Evolutionary conservation across 2,113 vertebrate species (phyloP).

Genomic region (Carollia perspicillata): DNA sequence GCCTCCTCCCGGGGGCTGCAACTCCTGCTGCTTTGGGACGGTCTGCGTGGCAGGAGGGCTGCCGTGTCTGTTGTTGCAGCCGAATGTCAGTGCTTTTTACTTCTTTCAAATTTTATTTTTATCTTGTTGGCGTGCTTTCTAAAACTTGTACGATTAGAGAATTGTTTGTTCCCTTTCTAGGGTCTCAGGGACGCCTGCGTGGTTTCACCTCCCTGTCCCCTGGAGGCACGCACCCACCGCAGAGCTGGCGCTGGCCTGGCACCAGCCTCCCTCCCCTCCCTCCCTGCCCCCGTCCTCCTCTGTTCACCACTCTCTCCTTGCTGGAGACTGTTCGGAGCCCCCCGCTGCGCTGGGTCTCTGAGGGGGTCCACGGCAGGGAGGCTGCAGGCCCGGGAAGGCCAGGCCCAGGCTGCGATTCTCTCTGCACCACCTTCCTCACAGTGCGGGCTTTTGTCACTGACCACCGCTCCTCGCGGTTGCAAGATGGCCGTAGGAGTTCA

Average conservation of each 20-base stretch:
- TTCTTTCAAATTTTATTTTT: neutral
- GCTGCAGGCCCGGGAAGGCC: neutral
- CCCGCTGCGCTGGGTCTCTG: no score
- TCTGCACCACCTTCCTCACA: accelerated
- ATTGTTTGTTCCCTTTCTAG: neutral
- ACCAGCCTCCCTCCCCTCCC: no score
- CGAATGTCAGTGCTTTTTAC: neutral
- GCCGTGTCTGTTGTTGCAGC: neutral
- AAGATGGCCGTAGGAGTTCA: neutral
- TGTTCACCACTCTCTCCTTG: no score
- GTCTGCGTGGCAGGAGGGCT: neutral
- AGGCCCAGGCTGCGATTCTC: neutral
- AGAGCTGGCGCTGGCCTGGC: no score
- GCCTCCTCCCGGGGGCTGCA: no score
- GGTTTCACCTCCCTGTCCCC: neutral
- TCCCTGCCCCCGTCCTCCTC: no score
- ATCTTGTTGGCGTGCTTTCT: neutral
- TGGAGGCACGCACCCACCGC: neutral
- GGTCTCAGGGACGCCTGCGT: neutral
- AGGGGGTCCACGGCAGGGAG: neutral
- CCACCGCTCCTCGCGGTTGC: neutral
- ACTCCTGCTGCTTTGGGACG: neutral
- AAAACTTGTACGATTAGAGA: neutral
- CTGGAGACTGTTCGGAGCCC: no score
- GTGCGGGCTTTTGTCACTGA: neutral